Conservation (phyloP, 2,888 invertebrate genomes). For the Plemyria rubiginata region DNA sequence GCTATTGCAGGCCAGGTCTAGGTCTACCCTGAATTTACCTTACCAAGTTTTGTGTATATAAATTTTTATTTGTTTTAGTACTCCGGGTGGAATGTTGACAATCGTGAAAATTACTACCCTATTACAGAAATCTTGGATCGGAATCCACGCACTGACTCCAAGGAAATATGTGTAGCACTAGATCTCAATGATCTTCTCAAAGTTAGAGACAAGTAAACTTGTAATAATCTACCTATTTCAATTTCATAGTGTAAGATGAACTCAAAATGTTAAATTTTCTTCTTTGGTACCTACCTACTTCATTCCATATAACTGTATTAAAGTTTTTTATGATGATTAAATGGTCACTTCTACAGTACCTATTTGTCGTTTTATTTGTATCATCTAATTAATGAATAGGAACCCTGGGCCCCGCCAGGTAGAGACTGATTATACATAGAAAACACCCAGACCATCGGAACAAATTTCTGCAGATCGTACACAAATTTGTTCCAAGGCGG, state of each 20-base stretch:
- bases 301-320: conserved; percentile 81
- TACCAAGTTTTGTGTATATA: too few species aligned
- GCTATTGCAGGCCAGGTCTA: too few species aligned
- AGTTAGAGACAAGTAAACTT: conserved; percentile 81
- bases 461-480: too few species aligned
- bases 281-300: conserved; percentile 65
- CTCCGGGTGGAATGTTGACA: conserved; percentile 86
- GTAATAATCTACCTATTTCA: conserved; percentile 68
- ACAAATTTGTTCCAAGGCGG: too few species aligned
- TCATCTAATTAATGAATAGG: too few species aligned
- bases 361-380: conserved; percentile 43
- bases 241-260: conserved; percentile 71
- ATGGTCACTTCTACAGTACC: conserved; percentile 71
- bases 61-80: conserved; percentile 70
- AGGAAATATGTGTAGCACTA: conserved; percentile 84
- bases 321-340: conserved; percentile 76
- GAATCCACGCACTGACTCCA: conserved; percentile 80
- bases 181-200: conserved; percentile 83
- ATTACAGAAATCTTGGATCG: conserved; percentile 83
- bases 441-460: too few species aligned
- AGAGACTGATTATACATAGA: too few species aligned
- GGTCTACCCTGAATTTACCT: too few species aligned
- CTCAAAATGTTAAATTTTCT: conserved; percentile 65
- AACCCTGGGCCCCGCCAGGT: too few species aligned
- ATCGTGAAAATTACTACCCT: conserved; percentile 85